Base-by-base conservation (phyloP, 2,797 vertebrate species). In the Halcyon leucocephala region DNA sequence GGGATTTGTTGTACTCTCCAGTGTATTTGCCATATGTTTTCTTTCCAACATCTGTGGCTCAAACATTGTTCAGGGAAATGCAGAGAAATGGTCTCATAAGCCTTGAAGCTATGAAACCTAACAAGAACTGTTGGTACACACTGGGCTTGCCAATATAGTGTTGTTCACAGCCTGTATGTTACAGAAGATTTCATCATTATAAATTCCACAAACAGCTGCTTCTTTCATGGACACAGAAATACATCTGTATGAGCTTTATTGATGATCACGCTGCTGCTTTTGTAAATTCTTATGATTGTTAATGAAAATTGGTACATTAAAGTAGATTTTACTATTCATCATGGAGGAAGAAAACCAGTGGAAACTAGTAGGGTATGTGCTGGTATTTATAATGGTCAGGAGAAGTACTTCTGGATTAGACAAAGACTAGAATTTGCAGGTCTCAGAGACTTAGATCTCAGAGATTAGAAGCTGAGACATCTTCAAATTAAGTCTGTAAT, bases 121-220 rank as follows among this genome's bases (percentile, higher is more conserved):
- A 92, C 66, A 92, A 76, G 90, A 93, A 83, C 31, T 62, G 88
- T 96, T 97, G 76, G 90, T 94, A 93, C 55, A 79, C 54, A 31
- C 73, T 77, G 88, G 71, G 77, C 64, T 90, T 91, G 77, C 61
- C 29, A 24, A 60, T 87, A 88, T 26, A 46, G 60, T 85, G 94
- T 35, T 88, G 95, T 95, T 97, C 55, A 67, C 49, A 55, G 39
- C 28, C 81, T 89, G 39, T 79, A 95, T 90, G 61, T 66, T 69
- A 74, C 44, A 77, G 64, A 86, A 90, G 35, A 97, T 95, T 86
- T 97, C 94, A 96, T 97, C 93, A 96, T 88, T 83, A 77, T 90
- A 93, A 94, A 60, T 91, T 94, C 82, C 95, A 95, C 93, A 90
- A 92, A 96, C 82, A 96, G 81, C 35, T 95, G 81, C 76, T 94